These are phyloP conservation scores for Melanchra persicariae DNA, from an alignment of 2,888 invertebrate species.

Conservation along the genomic window DNA sequence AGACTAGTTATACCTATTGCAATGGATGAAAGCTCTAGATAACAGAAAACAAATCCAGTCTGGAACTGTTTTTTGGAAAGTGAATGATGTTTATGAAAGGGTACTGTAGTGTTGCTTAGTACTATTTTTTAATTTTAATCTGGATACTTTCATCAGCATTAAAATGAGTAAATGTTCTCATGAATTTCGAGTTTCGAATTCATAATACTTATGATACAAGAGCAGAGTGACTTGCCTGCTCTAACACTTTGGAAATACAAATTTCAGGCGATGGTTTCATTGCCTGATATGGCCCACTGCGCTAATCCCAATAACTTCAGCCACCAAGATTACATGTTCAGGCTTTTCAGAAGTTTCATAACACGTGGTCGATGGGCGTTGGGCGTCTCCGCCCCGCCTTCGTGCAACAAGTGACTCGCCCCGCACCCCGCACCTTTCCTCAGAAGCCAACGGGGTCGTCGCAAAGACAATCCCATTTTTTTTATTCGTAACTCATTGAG, in stretches of 20 bases:
- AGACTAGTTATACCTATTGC: too few species aligned
- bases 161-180: not conserved
- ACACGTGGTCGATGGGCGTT: slow-evolving; percentile 84
- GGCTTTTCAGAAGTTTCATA: slow-evolving; percentile 55
- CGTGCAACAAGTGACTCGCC: slow-evolving; percentile 84
- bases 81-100: not conserved
- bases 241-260: not conserved
- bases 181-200: too few species aligned
- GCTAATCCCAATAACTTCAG: slow-evolving; percentile 16
- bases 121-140: too few species aligned
- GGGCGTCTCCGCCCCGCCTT: slow-evolving; percentile 86
- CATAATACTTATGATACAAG: too few species aligned
- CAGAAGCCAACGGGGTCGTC: slow-evolving; percentile 59
- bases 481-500: slow-evolving; percentile 56
- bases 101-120: too few species aligned
- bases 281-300: not conserved
- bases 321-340: slow-evolving; percentile 35
- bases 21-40: not conserved
- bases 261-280: not conserved
- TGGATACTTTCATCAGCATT: not conserved
- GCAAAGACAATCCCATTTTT: slow-evolving; percentile 63
- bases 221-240: not conserved
- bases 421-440: slow-evolving; percentile 71
- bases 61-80: not conserved
- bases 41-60: too few species aligned